phyloP scores from a whole-genome alignment of 2,113 vertebrate species.

The Sterna hirundo region DNA sequence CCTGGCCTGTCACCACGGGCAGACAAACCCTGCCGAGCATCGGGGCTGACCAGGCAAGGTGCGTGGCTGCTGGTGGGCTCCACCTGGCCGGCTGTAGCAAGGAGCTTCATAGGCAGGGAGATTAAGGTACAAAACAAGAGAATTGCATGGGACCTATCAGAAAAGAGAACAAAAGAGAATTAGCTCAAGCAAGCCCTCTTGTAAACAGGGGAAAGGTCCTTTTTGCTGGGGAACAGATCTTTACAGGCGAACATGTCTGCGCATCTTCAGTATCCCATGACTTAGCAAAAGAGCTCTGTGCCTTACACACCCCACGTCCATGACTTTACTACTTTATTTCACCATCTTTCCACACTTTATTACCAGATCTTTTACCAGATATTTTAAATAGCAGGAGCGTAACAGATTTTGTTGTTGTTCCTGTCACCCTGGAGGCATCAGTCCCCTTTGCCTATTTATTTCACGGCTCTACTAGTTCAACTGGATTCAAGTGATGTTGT shows the following conservation, averaged over 20 bases:
- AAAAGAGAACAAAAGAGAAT: not conserved
- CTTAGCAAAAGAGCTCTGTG: not conserved
- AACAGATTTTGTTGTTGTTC: not conserved
- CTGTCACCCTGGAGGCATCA: not conserved
- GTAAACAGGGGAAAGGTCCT: not conserved
- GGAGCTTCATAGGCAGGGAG: not conserved
- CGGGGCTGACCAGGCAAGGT: not conserved
- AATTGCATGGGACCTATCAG: not conserved
- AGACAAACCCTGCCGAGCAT: not conserved
- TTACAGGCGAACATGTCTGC: not conserved
- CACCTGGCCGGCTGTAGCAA: not conserved
- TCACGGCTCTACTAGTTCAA: not conserved
- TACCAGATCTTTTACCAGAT: not conserved
- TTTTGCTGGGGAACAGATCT: not conserved
- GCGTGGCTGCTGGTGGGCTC: not conserved
- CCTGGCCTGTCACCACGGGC: not conserved
- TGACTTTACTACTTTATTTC: not conserved
- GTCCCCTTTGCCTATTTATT: not conserved
- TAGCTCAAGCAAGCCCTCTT: not conserved
- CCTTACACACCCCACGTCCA: not conserved
- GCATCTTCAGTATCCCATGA: not conserved
- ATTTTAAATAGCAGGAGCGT: not conserved
- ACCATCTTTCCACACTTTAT: not conserved
- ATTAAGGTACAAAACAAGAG: not conserved
- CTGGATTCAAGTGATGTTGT: not conserved